These are phyloP conservation scores for Bujurquina vittata DNA, from an alignment of 2,113 vertebrate genomes.

Conservation along the genomic window DNA sequence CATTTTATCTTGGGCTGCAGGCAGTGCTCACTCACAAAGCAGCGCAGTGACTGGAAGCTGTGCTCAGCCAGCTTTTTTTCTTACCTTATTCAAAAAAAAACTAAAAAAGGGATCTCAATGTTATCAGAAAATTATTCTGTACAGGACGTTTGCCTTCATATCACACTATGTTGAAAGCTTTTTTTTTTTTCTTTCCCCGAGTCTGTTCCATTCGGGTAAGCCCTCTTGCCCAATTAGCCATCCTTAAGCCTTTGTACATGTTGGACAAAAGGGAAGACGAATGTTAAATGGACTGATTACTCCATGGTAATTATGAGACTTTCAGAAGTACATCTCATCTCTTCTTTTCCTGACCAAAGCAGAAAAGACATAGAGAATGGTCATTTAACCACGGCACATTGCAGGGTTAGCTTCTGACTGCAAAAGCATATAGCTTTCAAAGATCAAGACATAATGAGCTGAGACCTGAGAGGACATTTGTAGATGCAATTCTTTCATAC, in stretches of 20 bases:
- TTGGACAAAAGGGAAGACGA: slow-evolving; percentile 69
- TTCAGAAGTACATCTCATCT: slow-evolving; percentile 59
- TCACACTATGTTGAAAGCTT: slow-evolving; percentile 69
- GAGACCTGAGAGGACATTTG: slow-evolving; percentile 29
- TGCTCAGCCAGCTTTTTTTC: slow-evolving; percentile 42
- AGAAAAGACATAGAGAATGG: slow-evolving; percentile 16
- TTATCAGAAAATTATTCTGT: slow-evolving; percentile 81
- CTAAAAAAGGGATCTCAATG: slow-evolving; percentile 70
- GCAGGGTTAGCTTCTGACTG: slow-evolving; percentile 3
- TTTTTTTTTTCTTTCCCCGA: slow-evolving; percentile 60
- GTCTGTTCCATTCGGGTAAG: slow-evolving; percentile 62
- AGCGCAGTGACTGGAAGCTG: slow-evolving; percentile 30
- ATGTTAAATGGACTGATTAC: slow-evolving; percentile 77
- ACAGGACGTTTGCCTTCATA: slow-evolving; percentile 63
- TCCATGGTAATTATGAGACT: slow-evolving; percentile 66
- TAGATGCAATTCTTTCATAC: slow-evolving; percentile 24
- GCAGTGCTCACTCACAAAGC: slow-evolving; percentile 65
- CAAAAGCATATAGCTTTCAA: slow-evolving; percentile 28
- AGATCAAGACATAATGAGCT: slow-evolving; percentile 59
- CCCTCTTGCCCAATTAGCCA: slow-evolving; percentile 75
- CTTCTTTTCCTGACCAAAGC: slow-evolving; percentile 43
- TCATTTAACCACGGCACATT: slow-evolving; percentile 38
- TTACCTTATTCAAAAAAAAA: slow-evolving; percentile 45
- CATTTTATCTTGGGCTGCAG: slow-evolving; percentile 80
- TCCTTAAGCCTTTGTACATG: slow-evolving; percentile 69